Percentiles rank a stretch among this genome's conserved stretches.
Evolutionary conservation across 1,140 invertebrate genomes (phyloP).

Genomic region (Drosophila triauraria): DNA sequence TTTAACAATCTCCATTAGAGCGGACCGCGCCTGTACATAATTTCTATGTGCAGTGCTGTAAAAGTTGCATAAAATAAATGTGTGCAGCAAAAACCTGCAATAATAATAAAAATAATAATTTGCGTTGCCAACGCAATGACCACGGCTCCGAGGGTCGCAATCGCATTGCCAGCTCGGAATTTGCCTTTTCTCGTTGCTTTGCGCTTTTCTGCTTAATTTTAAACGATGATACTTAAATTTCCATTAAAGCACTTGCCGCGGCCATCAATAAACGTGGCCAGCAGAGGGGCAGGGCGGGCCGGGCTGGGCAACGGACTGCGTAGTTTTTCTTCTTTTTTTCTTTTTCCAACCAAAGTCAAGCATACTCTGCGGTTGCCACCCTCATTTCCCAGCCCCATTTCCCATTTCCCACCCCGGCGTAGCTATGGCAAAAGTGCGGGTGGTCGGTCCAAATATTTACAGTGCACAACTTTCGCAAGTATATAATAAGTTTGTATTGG

Average conservation of each 20-base stretch:
- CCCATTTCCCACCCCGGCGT: constrained; percentile 4
- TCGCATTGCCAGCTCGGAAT: constrained; percentile 24
- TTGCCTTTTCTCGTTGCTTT: constrained; percentile 29
- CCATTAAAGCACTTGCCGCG: constrained; percentile 81
- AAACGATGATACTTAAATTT: constrained; percentile 84
- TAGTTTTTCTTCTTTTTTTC: constrained; percentile 35
- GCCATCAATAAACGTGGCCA: constrained; percentile 73
- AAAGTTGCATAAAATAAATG: constrained; percentile 78
- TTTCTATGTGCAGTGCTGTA: constrained; percentile 70
- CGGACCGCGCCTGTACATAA: constrained; percentile 40
- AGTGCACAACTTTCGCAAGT: constrained; percentile 64
- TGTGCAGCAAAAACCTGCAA: constrained; percentile 64
- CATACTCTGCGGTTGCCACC: constrained; percentile 63
- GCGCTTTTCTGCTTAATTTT: constrained; percentile 79
- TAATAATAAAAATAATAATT: constrained; percentile 78
- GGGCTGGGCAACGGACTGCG: constrained; percentile 33
- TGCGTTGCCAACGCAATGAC: constrained; percentile 68
- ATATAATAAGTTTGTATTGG: constrained; percentile 67
- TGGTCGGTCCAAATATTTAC: constrained; percentile 69
- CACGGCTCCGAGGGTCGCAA: constrained; percentile 39
- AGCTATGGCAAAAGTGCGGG: constrained; percentile 36
- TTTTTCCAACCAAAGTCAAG: constrained; percentile 65
- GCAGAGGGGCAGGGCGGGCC: background rate
- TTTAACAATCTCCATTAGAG: constrained; percentile 55
- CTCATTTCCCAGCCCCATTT: constrained; percentile 16